Percentiles rank a stretch among this genome's conserved stretches.
Evolutionary conservation across 1,140 invertebrate species (phyloP).

Genomic region (Hirudo medicinalis): DNA sequence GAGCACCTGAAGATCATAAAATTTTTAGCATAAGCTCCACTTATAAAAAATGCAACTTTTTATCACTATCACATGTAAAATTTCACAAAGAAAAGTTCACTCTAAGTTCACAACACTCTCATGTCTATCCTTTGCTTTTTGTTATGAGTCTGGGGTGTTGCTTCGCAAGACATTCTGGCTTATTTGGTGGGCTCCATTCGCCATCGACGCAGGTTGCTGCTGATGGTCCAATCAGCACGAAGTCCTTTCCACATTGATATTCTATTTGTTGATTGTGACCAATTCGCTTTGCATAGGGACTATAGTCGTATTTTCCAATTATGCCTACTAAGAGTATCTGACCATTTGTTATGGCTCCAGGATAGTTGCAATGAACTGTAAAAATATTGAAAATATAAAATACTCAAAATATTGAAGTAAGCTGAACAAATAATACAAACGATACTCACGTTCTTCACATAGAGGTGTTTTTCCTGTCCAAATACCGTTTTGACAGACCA

Average conservation of each 20-base stretch:
- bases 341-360: constrained; percentile 75
- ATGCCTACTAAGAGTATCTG: constrained; percentile 85
- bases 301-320: constrained; percentile 91
- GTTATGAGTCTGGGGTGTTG: constrained; percentile 21
- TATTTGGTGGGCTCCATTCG: constrained; percentile 59
- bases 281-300: constrained; percentile 62
- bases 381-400: neutral
- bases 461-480: constrained; percentile 74
- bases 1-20: too few relatives aligned
- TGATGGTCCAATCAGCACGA: constrained; percentile 53
- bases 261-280: constrained; percentile 76
- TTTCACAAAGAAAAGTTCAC: too few relatives aligned
- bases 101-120: too few relatives aligned
- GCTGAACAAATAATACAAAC: neutral
- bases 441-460: constrained; percentile 60
- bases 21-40: too few relatives aligned
- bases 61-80: too few relatives aligned
- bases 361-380: constrained; percentile 72
- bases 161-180: constrained; percentile 18
- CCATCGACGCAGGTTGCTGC: constrained; percentile 83
- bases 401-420: neutral
- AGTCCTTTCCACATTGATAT: constrained; percentile 78
- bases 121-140: neutral
- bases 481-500: constrained; percentile 73
- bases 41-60: too few relatives aligned